phyloP scores from a whole-genome alignment of 1,140 invertebrate genomes.

The Augochlora pura region DNA sequence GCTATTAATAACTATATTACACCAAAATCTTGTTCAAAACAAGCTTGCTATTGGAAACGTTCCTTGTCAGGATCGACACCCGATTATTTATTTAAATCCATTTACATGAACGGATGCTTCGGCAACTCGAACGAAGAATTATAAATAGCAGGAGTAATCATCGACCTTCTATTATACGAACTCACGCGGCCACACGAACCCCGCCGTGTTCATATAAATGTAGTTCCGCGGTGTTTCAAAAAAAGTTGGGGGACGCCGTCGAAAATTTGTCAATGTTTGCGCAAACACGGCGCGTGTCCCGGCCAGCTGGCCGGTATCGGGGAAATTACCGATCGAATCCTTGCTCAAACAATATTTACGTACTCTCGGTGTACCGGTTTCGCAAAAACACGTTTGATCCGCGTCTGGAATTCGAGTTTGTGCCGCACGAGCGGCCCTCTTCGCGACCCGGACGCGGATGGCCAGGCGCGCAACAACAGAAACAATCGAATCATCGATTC shows the following conservation, averaged over 20 bases:
- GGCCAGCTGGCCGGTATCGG: no score
- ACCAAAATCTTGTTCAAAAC: no score
- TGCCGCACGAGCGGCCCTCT: slow-evolving; percentile 45
- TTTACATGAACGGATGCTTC: no score
- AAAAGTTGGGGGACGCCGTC: background rate
- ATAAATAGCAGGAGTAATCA: no score
- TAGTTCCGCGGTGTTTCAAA: background rate
- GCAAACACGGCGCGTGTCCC: background rate
- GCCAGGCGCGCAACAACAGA: slow-evolving; percentile 50
- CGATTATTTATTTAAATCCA: no score
- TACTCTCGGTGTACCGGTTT: background rate
- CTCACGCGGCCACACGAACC: no score
- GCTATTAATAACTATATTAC: no score
- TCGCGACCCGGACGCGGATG: slow-evolving; percentile 18
- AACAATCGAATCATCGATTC: slow-evolving; percentile 67
- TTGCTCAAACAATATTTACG: slow-evolving; percentile 25
- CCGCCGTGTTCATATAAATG: no score
- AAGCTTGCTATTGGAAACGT: no score
- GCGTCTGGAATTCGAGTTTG: slow-evolving; percentile 33
- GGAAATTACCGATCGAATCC: background rate
- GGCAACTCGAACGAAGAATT: no score
- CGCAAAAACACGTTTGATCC: slow-evolving; percentile 20
- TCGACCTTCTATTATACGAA: no score
- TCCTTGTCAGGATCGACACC: no score
- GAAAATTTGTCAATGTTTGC: background rate